A percentile compares a stretch with the other conserved stretches of the same genome.
Evolutionary conservation across 2,888 invertebrate species (phyloP).

Genomic region (Barypeithes pellucidus): DNA sequence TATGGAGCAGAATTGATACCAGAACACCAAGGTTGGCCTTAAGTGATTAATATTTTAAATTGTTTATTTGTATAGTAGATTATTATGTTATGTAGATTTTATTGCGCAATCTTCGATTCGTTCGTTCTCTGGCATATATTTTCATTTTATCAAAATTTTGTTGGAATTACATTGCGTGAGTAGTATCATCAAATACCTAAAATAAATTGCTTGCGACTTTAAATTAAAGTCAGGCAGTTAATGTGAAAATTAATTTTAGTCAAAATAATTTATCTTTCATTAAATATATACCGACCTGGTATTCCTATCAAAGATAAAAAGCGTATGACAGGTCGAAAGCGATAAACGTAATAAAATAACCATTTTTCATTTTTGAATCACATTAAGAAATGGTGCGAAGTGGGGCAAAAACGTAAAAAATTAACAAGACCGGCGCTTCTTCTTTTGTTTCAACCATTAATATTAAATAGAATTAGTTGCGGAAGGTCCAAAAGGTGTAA

Average conservation of each 20-base stretch:
- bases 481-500: slow-evolving; percentile 1
- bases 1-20: too few species aligned
- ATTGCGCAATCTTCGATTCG: too few species aligned
- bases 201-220: slow-evolving; percentile 13
- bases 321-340: slow-evolving; percentile 10
- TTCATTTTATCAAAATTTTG: not conserved
- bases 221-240: slow-evolving; percentile 26
- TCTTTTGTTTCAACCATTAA: slow-evolving; percentile 35
- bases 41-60: too few species aligned
- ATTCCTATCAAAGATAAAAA: slow-evolving; percentile 24
- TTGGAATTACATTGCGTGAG: slow-evolving; percentile 6
- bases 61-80: too few species aligned
- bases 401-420: slow-evolving; percentile 21
- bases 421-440: slow-evolving; percentile 19
- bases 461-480: slow-evolving; percentile 22
- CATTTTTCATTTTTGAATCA: slow-evolving; percentile 42
- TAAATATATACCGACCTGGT: slow-evolving; percentile 35
- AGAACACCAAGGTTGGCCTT: too few species aligned
- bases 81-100: too few species aligned
- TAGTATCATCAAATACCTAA: not conserved
- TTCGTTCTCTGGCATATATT: too few species aligned
- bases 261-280: slow-evolving; percentile 31
- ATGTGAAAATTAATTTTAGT: slow-evolving; percentile 24
- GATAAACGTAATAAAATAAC: slow-evolving; percentile 40
- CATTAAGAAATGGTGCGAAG: slow-evolving; percentile 24